Base-by-base conservation (phyloP, 2,888 invertebrate genomes). In the Nysson spinosus region DNA sequence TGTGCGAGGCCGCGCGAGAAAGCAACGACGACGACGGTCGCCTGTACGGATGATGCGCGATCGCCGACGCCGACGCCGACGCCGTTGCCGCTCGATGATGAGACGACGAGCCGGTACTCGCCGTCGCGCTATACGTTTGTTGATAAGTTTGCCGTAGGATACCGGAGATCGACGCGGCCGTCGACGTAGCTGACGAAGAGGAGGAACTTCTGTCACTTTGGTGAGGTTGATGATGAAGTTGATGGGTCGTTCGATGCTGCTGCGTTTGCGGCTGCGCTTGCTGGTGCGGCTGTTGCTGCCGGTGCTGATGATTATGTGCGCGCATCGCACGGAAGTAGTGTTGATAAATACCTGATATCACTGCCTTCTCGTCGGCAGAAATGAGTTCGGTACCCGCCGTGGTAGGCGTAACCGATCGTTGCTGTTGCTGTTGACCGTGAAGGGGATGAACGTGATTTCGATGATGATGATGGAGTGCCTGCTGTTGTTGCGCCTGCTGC, bases 271-370 rank as follows among this genome's bases (percentile, higher is more conserved):
- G 75, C 14, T 64, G 73, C 44, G 69, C 74, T 30, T 69, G 74
- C 30, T 73, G 76, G 44, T 72, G 78, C 32, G 76, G 81, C 17
- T 75, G 75, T 6, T 81, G 83, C 49, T 77, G 72, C 14, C 67
- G 76, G 12, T 72, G 80, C 65, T 77, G 82, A 50, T 81, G 82
- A 58, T 79, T 80, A 61, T 83, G 83, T 39, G 79, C 77, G 20
- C 82, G 82, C 79, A 83, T 81, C 19, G 82, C 78, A 26, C 83
- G 80, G 72, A 85, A 85, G 75, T 85, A 85, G 66, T 84, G 85
- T 51, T 84, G 85, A 75, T 85, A 85, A 72, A 85, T 83, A 67
- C 83, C 83, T 67, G 83, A 83, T 82, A 83, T 83, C 56, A 83
- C 82, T 49, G 83, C 83, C 52, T 83, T 83, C 63, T 83, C 83